Conservation (phyloP, 2,113 vertebrate species). For the Cairina moschata region DNA sequence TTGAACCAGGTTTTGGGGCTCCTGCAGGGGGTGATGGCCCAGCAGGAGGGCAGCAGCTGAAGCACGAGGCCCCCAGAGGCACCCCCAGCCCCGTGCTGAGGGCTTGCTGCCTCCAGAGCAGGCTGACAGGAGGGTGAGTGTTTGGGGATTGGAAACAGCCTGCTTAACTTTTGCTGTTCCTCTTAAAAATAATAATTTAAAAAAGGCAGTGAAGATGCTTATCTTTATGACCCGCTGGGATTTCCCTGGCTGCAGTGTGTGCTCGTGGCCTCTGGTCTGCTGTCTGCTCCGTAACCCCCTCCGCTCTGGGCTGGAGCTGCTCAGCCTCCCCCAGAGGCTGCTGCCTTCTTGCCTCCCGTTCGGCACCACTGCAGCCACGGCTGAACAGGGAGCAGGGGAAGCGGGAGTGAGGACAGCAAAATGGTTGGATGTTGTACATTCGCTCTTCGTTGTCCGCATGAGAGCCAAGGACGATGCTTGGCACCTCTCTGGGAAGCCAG, state of each 20-base stretch:
- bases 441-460: not conserved
- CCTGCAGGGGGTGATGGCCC: not conserved
- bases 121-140: not conserved
- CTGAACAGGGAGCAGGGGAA: not conserved
- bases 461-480: not conserved
- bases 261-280: not conserved
- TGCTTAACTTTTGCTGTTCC: not conserved
- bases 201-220: not conserved
- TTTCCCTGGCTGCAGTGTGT: not conserved
- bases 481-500: not conserved
- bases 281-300: not conserved
- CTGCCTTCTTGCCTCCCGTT: not conserved
- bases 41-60: not conserved
- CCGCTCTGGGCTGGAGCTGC: not conserved
- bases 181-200: not conserved
- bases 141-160: not conserved
- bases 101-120: not conserved
- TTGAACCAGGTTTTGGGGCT: not conserved
- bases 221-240: not conserved
- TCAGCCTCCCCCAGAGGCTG: not conserved
- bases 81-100: not conserved
- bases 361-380: rapidly evolving
- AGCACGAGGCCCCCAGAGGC: too few relatives aligned
- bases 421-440: not conserved
- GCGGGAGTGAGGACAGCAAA: not conserved